Evolutionary conservation across 2,888 invertebrate genomes (phyloP), one percentile per base, ranked within the genome.

Genomic region (Drosophila monieri): DNA sequence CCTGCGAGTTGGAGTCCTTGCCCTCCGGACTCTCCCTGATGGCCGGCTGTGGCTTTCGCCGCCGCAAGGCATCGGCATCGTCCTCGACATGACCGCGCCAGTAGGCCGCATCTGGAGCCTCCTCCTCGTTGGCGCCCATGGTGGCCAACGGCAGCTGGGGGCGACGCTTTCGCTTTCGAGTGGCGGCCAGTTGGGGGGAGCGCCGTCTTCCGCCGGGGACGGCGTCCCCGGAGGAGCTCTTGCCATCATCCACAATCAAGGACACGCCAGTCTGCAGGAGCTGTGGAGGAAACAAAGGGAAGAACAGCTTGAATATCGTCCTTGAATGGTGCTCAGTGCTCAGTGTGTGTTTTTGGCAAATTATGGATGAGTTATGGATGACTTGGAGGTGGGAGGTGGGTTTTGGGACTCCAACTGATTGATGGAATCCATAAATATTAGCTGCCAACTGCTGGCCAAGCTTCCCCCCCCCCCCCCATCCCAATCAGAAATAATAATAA

Each of bases 141-240:
- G 85, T 78, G 35, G 73, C 84, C 48, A 77, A 47, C 10, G 74
- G 72, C n/a, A 76, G 12, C 58, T 92, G 92, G n/a, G 94, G 94
- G 47, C 94, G 92, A 60, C 94, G 92, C 90, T 94, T 94, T 60
- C 94, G 92, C 91, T 94, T 94, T 10, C 76, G 76, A 15, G 49
- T 51, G 14, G 15, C 18, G 5, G 54, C 54, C 30, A 53, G 15
- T 15, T 61, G 61, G 23, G 44, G 52, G 3, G 37, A 37, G n/a
- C 77, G 76, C 1, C 59, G 74, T 15, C 41, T 43, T 10, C 41
- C 61, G 14, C 2, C 46, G n/a, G n/a, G n/a, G n/a, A n/a, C n/a
- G n/a, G n/a, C 48, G 53, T 54, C 53, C 58, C 72, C 51, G 12
- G 76, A 44, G 46, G 76, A 44, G 46, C 43, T 54, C 39, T 74